Evolutionary conservation across 2,888 invertebrate species (phyloP).

Genomic region (Metellina segmentata): DNA sequence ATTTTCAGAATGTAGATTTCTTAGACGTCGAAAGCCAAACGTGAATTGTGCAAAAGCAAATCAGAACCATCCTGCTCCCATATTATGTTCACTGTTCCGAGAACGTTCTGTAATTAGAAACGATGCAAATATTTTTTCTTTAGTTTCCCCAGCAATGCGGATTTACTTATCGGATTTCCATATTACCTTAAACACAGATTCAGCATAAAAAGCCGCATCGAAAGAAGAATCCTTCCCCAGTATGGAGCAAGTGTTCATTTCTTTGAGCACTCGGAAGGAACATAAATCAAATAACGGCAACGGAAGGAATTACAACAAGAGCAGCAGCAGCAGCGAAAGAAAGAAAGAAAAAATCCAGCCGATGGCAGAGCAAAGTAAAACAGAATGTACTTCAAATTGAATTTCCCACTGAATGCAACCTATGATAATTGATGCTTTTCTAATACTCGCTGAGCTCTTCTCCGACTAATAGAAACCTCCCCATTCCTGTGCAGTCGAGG

Average conservation of each 20-base stretch:
- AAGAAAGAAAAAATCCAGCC: slow-evolving; percentile 33
- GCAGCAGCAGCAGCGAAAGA: background rate
- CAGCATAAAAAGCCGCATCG: background rate
- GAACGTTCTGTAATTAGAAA: background rate
- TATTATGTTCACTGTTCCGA: background rate
- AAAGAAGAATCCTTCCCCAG: background rate
- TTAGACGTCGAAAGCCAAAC: too few relatives aligned
- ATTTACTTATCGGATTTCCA: background rate
- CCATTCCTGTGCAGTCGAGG: slow-evolving; percentile 42
- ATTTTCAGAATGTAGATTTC: too few relatives aligned
- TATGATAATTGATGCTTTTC: slow-evolving; percentile 76
- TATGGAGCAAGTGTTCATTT: background rate
- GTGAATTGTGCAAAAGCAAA: too few relatives aligned
- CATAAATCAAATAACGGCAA: background rate
- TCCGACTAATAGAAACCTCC: slow-evolving; percentile 20
- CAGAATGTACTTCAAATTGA: slow-evolving; percentile 65
- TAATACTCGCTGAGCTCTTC: slow-evolving; percentile 64
- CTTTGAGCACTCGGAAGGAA: background rate
- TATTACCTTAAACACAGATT: background rate
- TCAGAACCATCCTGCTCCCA: background rate
- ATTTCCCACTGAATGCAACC: slow-evolving; percentile 63
- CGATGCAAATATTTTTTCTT: background rate
- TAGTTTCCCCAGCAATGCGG: background rate
- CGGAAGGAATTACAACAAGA: background rate
- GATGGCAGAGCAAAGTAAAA: background rate